Evolutionary conservation across 2,797 vertebrate species (phyloP).

Genomic region (Lithobates sylvaticus): DNA sequence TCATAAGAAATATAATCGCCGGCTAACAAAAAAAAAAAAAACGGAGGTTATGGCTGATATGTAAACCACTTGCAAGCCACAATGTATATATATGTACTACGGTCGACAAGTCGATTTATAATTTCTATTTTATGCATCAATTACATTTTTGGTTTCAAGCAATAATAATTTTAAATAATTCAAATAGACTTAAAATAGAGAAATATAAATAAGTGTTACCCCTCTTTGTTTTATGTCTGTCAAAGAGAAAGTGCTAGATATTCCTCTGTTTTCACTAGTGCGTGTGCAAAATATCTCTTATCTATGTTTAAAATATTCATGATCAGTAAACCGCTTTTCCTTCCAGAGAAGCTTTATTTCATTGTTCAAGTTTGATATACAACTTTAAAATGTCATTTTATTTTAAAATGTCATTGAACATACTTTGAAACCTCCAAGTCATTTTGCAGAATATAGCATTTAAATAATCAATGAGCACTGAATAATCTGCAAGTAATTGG

Average conservation of each 20-base stretch:
- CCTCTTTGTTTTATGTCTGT: neutral
- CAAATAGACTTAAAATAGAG: neutral
- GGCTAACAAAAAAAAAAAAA: no score
- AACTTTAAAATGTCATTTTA: slow-evolving; percentile 61
- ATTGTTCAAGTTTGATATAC: slow-evolving; percentile 57
- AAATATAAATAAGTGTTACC: neutral
- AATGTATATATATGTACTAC: no score
- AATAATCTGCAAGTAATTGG: slow-evolving; percentile 61
- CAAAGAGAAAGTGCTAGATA: slow-evolving; percentile 33
- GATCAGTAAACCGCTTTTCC: slow-evolving; percentile 56
- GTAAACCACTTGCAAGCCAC: no score
- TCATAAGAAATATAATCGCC: no score
- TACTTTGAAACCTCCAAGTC: slow-evolving; percentile 55
- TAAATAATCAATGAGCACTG: slow-evolving; percentile 63
- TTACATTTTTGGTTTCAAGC: neutral
- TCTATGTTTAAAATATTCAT: slow-evolving; percentile 61
- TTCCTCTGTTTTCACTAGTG: slow-evolving; percentile 24
- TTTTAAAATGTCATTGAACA: slow-evolving; percentile 61
- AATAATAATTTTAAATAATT: neutral
- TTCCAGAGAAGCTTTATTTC: slow-evolving; percentile 54
- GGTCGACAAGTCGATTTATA: no score
- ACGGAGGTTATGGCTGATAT: no score
- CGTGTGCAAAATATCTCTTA: slow-evolving; percentile 56
- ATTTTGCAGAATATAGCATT: slow-evolving; percentile 60
- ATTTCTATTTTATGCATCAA: no score